A percentile compares a stretch with the other conserved stretches of the same genome.
These are phyloP conservation scores for Corythaixoides concolor DNA, from an alignment of 2,113 vertebrate genomes.

Conservation along the genomic window DNA sequence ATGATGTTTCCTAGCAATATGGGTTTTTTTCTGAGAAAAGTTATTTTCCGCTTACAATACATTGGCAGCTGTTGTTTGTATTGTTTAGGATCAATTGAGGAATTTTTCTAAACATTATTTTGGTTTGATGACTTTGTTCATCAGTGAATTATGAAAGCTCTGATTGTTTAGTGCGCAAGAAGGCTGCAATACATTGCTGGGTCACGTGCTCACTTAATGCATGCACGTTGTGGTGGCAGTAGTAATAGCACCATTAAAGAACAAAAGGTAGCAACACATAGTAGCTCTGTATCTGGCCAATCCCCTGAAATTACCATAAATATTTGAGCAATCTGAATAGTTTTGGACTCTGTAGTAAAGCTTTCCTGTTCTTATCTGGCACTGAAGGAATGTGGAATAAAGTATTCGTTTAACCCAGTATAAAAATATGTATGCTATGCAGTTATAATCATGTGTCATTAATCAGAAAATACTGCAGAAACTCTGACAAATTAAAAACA, in stretches of 20 bases:
- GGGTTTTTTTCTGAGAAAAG: neutral
- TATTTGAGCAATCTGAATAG: conserved; percentile 73
- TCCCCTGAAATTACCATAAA: conserved; percentile 77
- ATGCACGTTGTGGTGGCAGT: conserved; percentile 46
- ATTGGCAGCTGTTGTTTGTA: conserved; percentile 33
- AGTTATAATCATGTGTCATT: conserved; percentile 82
- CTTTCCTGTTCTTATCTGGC: conserved; percentile 74
- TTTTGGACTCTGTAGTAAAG: conserved; percentile 70
- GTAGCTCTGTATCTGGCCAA: conserved; percentile 63
- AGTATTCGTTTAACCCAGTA: conserved; percentile 76
- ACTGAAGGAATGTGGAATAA: conserved; percentile 77
- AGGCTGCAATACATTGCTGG: conserved; percentile 17
- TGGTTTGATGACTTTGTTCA: conserved; percentile 62
- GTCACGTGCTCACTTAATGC: conserved; percentile 4
- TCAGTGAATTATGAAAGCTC: conserved; percentile 66
- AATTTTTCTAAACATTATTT: conserved; percentile 67
- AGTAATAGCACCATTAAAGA: conserved; percentile 69
- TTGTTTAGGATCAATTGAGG: conserved; percentile 54
- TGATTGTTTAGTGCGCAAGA: conserved; percentile 54
- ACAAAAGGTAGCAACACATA: conserved; percentile 74
- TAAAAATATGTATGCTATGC: conserved; percentile 83
- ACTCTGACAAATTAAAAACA: conserved; percentile 84
- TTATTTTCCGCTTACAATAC: conserved; percentile 13
- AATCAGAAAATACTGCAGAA: conserved; percentile 83
- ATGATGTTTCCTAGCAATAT: neutral